phyloP scores from a whole-genome alignment of 1,140 invertebrate genomes.

The Drosophila parvula region DNA sequence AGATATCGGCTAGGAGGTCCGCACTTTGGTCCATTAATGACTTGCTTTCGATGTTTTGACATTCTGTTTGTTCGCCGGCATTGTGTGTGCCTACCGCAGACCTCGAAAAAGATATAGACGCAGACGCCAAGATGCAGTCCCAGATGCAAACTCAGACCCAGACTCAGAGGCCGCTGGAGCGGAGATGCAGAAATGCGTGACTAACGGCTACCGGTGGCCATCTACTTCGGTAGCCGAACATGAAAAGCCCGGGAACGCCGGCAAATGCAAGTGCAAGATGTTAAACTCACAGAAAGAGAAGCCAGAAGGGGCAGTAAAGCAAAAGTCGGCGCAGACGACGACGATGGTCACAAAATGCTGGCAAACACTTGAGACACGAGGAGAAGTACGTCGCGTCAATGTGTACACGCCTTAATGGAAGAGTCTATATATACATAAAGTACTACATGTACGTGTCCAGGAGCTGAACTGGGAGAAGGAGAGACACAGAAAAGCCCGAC shows the following conservation, averaged over 20 bases:
- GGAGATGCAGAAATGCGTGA: slow-evolving; percentile 78
- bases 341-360: slow-evolving; percentile 71
- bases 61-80: slow-evolving; percentile 64
- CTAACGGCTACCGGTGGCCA: slow-evolving; percentile 81
- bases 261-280: slow-evolving; percentile 49
- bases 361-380: slow-evolving; percentile 71
- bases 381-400: slow-evolving; percentile 71
- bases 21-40: slow-evolving; percentile 74
- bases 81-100: slow-evolving; percentile 62
- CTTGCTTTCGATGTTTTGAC: slow-evolving; percentile 78
- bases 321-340: slow-evolving; percentile 57
- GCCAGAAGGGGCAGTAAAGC: slow-evolving; percentile 66
- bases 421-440: slow-evolving; percentile 53
- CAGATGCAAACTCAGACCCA: slow-evolving; percentile 3
- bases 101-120: slow-evolving; percentile 43
- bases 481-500: slow-evolving; percentile 47
- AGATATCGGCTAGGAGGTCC: slow-evolving; percentile 15
- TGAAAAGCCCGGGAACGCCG: slow-evolving; percentile 56
- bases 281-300: slow-evolving; percentile 61
- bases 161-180: slow-evolving; percentile 18
- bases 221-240: slow-evolving; percentile 81
- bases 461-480: slow-evolving; percentile 14
- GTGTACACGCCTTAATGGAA: slow-evolving; percentile 81
- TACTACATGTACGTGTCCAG: slow-evolving; percentile 23
- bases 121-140: slow-evolving; percentile 29